These are phyloP conservation scores for Epirrhoe alternata DNA, from an alignment of 2,888 invertebrate species.

Conservation along the genomic window DNA sequence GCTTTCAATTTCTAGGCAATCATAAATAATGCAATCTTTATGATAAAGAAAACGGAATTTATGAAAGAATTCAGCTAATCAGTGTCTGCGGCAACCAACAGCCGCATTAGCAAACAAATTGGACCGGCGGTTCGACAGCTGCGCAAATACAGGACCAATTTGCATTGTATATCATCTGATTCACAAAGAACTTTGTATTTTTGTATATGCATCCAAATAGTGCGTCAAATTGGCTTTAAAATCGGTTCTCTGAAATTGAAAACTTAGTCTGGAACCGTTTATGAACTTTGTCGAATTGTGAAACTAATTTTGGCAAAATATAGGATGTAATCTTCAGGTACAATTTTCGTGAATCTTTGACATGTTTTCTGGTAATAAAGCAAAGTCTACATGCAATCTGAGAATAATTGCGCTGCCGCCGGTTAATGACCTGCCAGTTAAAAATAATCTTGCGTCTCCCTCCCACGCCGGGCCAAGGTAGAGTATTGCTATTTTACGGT, in stretches of 20 bases:
- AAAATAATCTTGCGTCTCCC: slow-evolving; percentile 67
- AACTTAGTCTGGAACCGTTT: slow-evolving; percentile 1
- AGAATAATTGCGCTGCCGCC: slow-evolving; percentile 51
- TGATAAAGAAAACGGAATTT: slow-evolving; percentile 24
- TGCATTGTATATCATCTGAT: slow-evolving; percentile 42
- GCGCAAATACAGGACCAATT: slow-evolving; percentile 49
- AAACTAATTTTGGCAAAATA: not conserved
- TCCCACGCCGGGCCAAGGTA: slow-evolving; percentile 76
- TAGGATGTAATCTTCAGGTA: slow-evolving; percentile 1
- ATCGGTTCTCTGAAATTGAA: slow-evolving; percentile 14
- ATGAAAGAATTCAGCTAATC: slow-evolving; percentile 43
- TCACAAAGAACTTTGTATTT: slow-evolving; percentile 22
- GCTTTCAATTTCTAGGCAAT: not conserved
- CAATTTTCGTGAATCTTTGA: slow-evolving; percentile 34
- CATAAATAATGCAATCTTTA: slow-evolving; percentile 5
- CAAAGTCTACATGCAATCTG: slow-evolving; percentile 51
- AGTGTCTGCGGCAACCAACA: slow-evolving; percentile 37
- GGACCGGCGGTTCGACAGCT: slow-evolving; percentile 49
- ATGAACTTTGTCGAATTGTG: not conserved
- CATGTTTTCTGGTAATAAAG: slow-evolving; percentile 43
- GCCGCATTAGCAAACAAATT: slow-evolving; percentile 55
- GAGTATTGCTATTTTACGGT: slow-evolving; percentile 54
- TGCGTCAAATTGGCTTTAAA: slow-evolving; percentile 13
- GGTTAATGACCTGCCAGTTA: slow-evolving; percentile 71
- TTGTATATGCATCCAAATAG: slow-evolving; percentile 14